Conservation (phyloP, 2,888 invertebrate genomes). For the Pemphredon lugubris region DNA sequence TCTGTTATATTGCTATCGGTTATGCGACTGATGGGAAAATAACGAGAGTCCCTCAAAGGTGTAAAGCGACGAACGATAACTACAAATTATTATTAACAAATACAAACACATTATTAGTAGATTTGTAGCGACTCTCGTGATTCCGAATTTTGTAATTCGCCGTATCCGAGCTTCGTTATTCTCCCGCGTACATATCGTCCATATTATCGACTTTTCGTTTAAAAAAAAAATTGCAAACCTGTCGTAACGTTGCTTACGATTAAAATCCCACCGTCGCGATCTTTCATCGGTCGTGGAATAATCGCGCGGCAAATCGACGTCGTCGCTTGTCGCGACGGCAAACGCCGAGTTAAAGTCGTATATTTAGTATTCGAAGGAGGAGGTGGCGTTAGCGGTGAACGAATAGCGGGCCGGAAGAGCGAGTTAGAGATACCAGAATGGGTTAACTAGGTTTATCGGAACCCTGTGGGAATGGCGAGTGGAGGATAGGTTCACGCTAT, state of each 20-base stretch:
- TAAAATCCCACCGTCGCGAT: not conserved
- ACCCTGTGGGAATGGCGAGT: constrained; percentile 4
- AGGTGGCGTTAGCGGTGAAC: constrained; percentile 14
- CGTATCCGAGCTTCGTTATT: too few species aligned
- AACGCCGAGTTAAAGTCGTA: not conserved
- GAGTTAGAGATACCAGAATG: constrained; percentile 17
- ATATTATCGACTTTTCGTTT: too few species aligned
- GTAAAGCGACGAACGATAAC: too few species aligned
- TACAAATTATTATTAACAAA: too few species aligned
- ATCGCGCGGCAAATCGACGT: not conserved
- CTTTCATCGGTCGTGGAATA: not conserved
- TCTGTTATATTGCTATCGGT: too few species aligned
- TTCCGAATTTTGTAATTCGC: too few species aligned
- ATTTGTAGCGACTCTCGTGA: too few species aligned
- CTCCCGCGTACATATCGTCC: too few species aligned
- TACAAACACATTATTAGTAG: too few species aligned
- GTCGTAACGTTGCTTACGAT: not conserved
- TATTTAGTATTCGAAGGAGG: constrained; percentile 3
- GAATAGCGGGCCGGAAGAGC: constrained; percentile 12
- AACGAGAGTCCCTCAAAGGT: too few species aligned
- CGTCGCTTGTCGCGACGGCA: not conserved
- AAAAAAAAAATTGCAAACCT: too few species aligned
- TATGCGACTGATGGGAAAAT: too few species aligned
- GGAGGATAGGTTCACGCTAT: constrained; percentile 10
- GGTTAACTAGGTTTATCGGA: constrained; percentile 30